phyloP scores from a whole-genome alignment of 2,888 invertebrate genomes.

The Lymantria monacha region DNA sequence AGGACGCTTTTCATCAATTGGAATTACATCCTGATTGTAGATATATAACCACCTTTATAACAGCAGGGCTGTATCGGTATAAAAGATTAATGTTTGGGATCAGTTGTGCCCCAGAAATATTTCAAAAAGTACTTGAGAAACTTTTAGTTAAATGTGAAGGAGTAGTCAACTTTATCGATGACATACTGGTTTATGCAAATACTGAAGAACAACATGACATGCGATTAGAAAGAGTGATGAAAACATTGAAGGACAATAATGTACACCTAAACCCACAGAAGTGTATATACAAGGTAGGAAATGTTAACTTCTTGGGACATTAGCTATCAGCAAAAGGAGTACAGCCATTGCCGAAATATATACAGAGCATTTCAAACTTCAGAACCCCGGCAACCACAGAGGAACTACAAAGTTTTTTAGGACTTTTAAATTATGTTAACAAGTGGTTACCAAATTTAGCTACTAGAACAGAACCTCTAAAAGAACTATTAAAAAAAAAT shows the following conservation, averaged over 20 bases:
- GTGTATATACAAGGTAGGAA: background rate
- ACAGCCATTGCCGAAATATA: slow-evolving; percentile 4
- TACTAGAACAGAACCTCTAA: slow-evolving; percentile 3
- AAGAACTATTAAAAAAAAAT: background rate
- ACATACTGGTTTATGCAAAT: slow-evolving; percentile 28
- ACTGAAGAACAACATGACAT: slow-evolving; percentile 8
- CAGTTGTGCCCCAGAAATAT: slow-evolving; percentile 45
- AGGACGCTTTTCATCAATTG: slow-evolving; percentile 4
- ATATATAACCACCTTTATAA: slow-evolving; percentile 8
- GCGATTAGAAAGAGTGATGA: background rate
- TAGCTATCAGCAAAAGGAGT: background rate
- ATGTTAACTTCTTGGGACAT: slow-evolving; percentile 3
- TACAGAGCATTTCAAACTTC: slow-evolving; percentile 5
- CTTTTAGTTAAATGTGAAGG: slow-evolving; percentile 27
- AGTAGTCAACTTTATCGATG: slow-evolving; percentile 32
- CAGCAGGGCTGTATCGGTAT: slow-evolving; percentile 26
- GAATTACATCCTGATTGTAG: slow-evolving; percentile 1
- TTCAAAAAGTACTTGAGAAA: slow-evolving; percentile 22
- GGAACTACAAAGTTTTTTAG: slow-evolving; percentile 38
- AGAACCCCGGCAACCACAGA: slow-evolving; percentile 18
- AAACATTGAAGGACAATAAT: background rate
- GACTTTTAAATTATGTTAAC: slow-evolving; percentile 25
- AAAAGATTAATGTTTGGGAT: slow-evolving; percentile 54
- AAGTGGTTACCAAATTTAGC: slow-evolving; percentile 4
- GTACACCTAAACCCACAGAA: background rate